These are phyloP conservation scores for Sphyrna mokarran DNA, from an alignment of 2,113 vertebrate species.

Conservation along the genomic window DNA sequence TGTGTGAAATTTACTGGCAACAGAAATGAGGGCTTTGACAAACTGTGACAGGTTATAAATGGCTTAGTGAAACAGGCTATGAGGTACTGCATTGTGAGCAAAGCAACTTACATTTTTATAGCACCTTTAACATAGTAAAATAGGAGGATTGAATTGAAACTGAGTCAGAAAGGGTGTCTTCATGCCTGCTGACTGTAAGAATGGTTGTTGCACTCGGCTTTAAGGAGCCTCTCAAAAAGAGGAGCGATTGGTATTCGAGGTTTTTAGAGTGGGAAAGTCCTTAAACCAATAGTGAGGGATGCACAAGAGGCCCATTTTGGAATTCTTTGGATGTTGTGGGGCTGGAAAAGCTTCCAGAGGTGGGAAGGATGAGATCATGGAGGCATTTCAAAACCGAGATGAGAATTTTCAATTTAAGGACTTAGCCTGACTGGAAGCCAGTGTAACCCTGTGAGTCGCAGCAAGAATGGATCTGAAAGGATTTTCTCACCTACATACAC, in stretches of 20 bases:
- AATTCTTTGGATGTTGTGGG: not conserved
- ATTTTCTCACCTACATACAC: not conserved
- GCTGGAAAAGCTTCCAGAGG: not conserved
- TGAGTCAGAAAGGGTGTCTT: too few relatives aligned
- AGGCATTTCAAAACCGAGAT: not conserved
- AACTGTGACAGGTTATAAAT: too few relatives aligned
- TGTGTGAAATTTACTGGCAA: too few relatives aligned
- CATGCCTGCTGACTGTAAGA: not conserved
- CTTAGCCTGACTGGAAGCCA: not conserved
- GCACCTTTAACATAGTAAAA: too few relatives aligned
- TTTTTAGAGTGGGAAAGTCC: not conserved
- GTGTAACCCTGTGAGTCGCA: too few relatives aligned
- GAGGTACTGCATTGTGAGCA: too few relatives aligned
- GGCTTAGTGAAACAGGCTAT: too few relatives aligned
- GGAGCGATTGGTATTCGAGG: not conserved
- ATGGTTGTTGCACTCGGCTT: not conserved
- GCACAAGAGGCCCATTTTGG: not conserved
- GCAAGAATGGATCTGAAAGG: not conserved
- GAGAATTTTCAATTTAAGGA: not conserved
- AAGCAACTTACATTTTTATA: too few relatives aligned
- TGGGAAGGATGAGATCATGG: not conserved
- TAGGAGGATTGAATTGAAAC: not conserved
- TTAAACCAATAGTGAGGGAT: not conserved
- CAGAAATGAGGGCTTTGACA: too few relatives aligned
- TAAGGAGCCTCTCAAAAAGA: not conserved